Percentiles rank a stretch among this genome's conserved stretches.
These are phyloP conservation scores for Drosophila trapezifrons DNA, from an alignment of 1,140 invertebrate genomes.

Conservation along the genomic window DNA sequence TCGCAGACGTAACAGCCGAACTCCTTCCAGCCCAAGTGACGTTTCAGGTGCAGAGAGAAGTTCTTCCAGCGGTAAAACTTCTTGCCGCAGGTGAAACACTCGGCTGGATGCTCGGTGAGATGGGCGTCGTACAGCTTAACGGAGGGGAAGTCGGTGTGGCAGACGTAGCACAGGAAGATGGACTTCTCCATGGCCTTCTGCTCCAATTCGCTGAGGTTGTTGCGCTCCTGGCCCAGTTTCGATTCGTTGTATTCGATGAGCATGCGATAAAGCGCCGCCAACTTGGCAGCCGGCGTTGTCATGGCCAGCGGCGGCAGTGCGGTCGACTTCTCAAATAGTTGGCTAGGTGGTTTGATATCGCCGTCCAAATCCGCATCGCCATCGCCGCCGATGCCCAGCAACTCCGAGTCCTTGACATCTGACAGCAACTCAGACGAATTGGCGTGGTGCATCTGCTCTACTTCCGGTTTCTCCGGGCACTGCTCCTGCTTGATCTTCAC, in stretches of 20 bases:
- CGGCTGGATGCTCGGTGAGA: slow-evolving; percentile 90
- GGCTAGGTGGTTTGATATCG: slow-evolving; percentile 63
- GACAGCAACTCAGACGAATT: slow-evolving; percentile 51
- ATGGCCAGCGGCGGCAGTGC: slow-evolving; percentile 57
- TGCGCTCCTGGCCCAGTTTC: slow-evolving; percentile 75
- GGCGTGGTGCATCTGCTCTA: slow-evolving; percentile 45
- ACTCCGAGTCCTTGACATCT: slow-evolving; percentile 63
- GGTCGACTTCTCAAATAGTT: slow-evolving; percentile 59
- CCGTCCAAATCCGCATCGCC: slow-evolving; percentile 27
- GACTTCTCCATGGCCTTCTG: slow-evolving; percentile 81
- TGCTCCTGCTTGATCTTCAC: slow-evolving; percentile 80
- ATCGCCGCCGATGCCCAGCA: slow-evolving; percentile 44
- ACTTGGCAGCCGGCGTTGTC: slow-evolving; percentile 73
- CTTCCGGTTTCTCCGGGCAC: slow-evolving; percentile 58
- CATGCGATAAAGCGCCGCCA: slow-evolving; percentile 78
- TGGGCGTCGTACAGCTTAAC: slow-evolving; percentile 87
- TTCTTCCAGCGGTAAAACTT: slow-evolving; percentile 90
- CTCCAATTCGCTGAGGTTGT: slow-evolving; percentile 72
- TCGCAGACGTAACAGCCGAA: slow-evolving; percentile 90
- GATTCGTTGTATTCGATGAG: slow-evolving; percentile 78
- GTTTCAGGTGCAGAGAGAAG: slow-evolving; percentile 90
- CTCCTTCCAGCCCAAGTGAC: slow-evolving; percentile 89
- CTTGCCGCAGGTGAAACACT: slow-evolving; percentile 91
- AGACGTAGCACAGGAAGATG: slow-evolving; percentile 85
- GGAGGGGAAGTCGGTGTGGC: slow-evolving; percentile 85